Evolutionary conservation across 1,140 invertebrate genomes (phyloP), one percentile per base, ranked within the genome.

Genomic region (Paraescarpia echinospica): DNA sequence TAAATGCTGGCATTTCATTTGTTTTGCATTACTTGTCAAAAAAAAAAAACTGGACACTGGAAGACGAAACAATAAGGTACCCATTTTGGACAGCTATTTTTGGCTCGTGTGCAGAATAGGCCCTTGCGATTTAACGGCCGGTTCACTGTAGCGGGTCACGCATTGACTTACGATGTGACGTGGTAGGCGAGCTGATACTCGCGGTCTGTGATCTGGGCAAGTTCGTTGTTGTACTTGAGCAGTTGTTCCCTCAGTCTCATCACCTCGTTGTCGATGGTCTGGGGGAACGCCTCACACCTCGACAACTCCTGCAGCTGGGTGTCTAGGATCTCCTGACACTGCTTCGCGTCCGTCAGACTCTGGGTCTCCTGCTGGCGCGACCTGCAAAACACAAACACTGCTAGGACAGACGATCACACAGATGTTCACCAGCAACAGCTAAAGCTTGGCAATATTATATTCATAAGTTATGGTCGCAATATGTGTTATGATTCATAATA

Each of bases 111-210:
- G n/a, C n/a, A n/a, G n/a, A n/a, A n/a, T n/a, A n/a, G n/a, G n/a
- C n/a, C n/a, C n/a, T n/a, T n/a, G n/a, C n/a, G n/a, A n/a, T n/a
- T n/a, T n/a, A n/a, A n/a, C n/a, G n/a, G n/a, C n/a, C n/a, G n/a
- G n/a, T n/a, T n/a, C n/a, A n/a, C n/a, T n/a, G n/a, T n/a, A n/a
- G n/a, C n/a, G n/a, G n/a, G 59, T 22, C 59, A 2, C 12, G 2
- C 59, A 77, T 33, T 92, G 34, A 92, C 93, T 93, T 94, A 96
- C 95, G 94, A 95, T 94, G 95, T 95, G 59, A 96, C 94, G 93
- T 95, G 96, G 93, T 96, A 96, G 59, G 95, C 95, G 6, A 96
- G 93, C 59, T 96, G 95, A 93, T 96, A 96, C 77, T 96, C 93
- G 35, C 96, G 93, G 35, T 96, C 96, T 91, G 96, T 94, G 18